Percentiles rank a stretch among this genome's conserved stretches.
These are phyloP conservation scores for Sesia apiformis DNA, from an alignment of 2,888 invertebrate species.

Conservation along the genomic window DNA sequence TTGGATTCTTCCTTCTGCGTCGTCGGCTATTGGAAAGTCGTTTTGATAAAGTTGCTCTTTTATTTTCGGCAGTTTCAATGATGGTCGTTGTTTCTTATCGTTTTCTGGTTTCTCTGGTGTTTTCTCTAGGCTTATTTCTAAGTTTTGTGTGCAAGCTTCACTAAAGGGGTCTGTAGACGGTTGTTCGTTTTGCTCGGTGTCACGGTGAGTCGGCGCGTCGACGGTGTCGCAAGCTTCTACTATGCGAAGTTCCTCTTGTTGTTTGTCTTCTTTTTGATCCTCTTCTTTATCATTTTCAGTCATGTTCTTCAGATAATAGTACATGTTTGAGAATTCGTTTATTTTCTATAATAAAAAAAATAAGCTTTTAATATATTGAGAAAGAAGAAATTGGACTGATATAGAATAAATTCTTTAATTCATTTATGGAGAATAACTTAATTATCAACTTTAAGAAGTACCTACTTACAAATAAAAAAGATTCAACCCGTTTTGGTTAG, in stretches of 20 bases:
- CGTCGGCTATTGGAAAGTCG: conserved; percentile 47
- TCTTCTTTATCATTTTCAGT: conserved; percentile 75
- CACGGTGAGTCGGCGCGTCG: conserved; percentile 35
- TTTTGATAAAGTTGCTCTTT: conserved; percentile 69
- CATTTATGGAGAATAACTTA: not conserved
- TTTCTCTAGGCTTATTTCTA: conserved; percentile 43
- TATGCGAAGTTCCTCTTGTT: conserved; percentile 53
- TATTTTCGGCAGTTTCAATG: conserved; percentile 49
- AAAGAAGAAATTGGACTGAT: not conserved
- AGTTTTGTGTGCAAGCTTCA: conserved; percentile 59
- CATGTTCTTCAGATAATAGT: conserved; percentile 88
- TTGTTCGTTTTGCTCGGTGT: conserved; percentile 19
- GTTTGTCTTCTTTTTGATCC: conserved; percentile 55
- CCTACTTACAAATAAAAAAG: no score
- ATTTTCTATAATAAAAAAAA: conserved; percentile 79
- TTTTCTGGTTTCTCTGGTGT: conserved; percentile 14
- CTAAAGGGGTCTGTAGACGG: conserved; percentile 55
- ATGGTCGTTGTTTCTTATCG: conserved; percentile 62
- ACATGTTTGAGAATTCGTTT: conserved; percentile 90
- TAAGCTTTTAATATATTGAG: no score
- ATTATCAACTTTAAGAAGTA: no score
- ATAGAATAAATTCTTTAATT: not conserved
- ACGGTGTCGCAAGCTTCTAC: conserved; percentile 58
- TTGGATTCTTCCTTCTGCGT: conserved; percentile 51
- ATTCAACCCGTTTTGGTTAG: no score